phyloP scores from a whole-genome alignment of 2,888 invertebrate species.

The Punctoribates punctum region DNA sequence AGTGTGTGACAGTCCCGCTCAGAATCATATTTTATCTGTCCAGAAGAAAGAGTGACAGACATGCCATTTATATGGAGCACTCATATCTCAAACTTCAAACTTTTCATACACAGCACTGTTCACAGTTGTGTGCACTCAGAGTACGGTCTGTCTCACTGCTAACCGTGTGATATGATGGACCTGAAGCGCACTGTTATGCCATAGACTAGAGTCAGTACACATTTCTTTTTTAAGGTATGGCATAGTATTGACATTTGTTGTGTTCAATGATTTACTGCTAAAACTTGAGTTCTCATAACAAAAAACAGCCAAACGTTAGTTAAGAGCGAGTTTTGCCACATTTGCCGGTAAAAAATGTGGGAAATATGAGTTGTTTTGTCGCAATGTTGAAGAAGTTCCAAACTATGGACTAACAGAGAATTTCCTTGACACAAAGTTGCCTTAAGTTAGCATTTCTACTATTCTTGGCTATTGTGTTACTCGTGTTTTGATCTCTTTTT shows the following conservation, averaged over 20 bases:
- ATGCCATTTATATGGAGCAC: slow-evolving; percentile 22
- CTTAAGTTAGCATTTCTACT: too few species aligned
- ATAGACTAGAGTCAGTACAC: background rate
- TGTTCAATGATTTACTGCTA: slow-evolving; percentile 29
- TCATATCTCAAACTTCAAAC: slow-evolving; percentile 14
- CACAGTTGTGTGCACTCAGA: background rate
- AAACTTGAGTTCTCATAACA: too few species aligned
- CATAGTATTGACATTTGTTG: slow-evolving; percentile 18
- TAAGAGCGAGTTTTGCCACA: too few species aligned
- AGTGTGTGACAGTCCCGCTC: slow-evolving; percentile 46
- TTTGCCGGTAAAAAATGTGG: slow-evolving; percentile 26
- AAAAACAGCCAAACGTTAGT: too few species aligned
- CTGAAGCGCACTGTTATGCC: too few species aligned
- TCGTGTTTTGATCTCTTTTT: background rate
- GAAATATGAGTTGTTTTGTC: slow-evolving; percentile 1
- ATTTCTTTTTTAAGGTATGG: slow-evolving; percentile 1
- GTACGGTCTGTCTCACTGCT: background rate
- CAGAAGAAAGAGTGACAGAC: slow-evolving; percentile 30
- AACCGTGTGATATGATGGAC: slow-evolving; percentile 17
- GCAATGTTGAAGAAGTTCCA: background rate
- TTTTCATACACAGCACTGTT: background rate
- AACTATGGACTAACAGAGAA: too few species aligned
- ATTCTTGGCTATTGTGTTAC: background rate
- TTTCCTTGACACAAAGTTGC: too few species aligned
- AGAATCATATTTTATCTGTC: slow-evolving; percentile 47